Base-by-base conservation (phyloP, 2,888 invertebrate species). In the Acrobasis repandana region DNA sequence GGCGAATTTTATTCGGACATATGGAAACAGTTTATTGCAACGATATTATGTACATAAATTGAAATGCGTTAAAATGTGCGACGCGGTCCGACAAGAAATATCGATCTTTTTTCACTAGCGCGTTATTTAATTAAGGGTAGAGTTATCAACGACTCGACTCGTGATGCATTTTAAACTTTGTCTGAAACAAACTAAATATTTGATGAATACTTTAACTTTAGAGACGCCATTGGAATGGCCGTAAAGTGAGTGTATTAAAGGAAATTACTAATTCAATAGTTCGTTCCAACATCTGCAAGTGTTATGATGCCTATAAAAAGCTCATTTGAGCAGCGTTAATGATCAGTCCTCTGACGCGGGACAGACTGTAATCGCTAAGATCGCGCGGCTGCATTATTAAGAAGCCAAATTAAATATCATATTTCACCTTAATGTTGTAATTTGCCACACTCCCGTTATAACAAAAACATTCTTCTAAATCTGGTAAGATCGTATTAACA, bases 401-500 rank as follows among this genome's bases (percentile, higher is more conserved):
- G 73, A 75, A 74, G 69, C 74, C 70, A 67, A 79, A 82, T 84
- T 82, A 82, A 83, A 85, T 82, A 73, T 79, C 77, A 85, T 86
- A 86, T 75, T 88, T 86, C 81, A 84, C 81, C 83, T 82, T 87
- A 82, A 87, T 83, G 76, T 71, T 75, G 78, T 83, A 83, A 86
- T 86, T 83, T 77, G 72, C 75, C 74, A 76, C 85, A 86, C 82
- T 75, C 83, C 76, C 75, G 77, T 75, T 81, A 77, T 79, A 85
- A 83, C 84, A 88, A 87, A 88, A 88, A 88, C 85, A 85, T 83
- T 82, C 82, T 83, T 86, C 84, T 82, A 83, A 87, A 88, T 88
- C 87, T 82, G 81, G 82, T 75, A 73, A 79, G 85, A 83, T 86
- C 83, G 84, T 86, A 90, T 92, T 91, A 91, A 86, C 91, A 91